Base-by-base conservation (phyloP, 1,140 invertebrate species). In the Ceratitis capitata region DNA sequence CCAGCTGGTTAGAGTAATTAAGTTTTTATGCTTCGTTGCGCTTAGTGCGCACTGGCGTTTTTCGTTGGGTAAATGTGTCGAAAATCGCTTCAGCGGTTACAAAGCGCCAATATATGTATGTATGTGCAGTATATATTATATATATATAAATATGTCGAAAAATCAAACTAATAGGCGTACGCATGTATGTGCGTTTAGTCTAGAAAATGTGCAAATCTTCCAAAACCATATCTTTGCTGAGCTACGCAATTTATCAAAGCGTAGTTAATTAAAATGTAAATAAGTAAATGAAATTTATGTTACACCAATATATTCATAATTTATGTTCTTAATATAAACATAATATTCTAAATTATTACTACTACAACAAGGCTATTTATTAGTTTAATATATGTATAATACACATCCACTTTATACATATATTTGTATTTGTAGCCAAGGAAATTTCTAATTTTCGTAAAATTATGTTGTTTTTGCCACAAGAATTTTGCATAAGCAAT, bases 21-120 rank as follows among this genome's bases (percentile, higher is more conserved):
- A 69, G 61, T 69, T 69, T 69, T 69, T 69, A 69, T 16, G 61
- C 61, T 69, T 69, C 61, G 61, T 7, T 69, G 61, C 61, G 16
- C 19, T 69, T 14, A 69, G 14, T 69, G 61, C 61, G n/a, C 32
- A 69, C 39, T 69, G 16, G 5, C 29, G 14, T 69, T 39, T 39
- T 69, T 19, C n/a, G 51, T 53, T 51, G n/a, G n/a, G n/a, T n/a
- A n/a, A 51, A 19, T 51, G 49, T 51, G 49, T 19, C 58, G 58
- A 29, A 14, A 64, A 35, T 64, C 26, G 47, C n/a, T n/a, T n/a
- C n/a, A n/a, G n/a, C n/a, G n/a, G 16, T 9, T 19, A 19, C 49
- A 19, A 51, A 51, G 9, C 23, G 23, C 23, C 23, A 56, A 2
- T 39, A n/a, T 39, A 19, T 9, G 9, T 69, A 35, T 69, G 2